Base-by-base conservation (phyloP, 2,888 invertebrate species). In the Augochlorella aurata region DNA sequence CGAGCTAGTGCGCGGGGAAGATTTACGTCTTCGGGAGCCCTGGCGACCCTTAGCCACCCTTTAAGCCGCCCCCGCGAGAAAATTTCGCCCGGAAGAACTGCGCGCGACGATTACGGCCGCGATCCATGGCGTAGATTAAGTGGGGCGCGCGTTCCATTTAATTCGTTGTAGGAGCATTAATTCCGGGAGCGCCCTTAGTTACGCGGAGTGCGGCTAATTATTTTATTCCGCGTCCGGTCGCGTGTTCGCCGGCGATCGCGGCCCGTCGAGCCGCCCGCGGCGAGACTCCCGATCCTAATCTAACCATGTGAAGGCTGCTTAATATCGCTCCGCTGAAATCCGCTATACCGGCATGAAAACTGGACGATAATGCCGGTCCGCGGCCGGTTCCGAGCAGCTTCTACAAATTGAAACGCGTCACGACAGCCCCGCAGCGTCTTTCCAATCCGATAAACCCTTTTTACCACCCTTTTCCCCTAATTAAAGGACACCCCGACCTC, bases 221-320 rank as follows among this genome's bases (percentile, higher is more conserved):
- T 79, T 86, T 81, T 73, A 77, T 79, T 79, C 72, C 68, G 72
- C 74, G 49, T 54, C 58, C 29, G 71, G 66, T 82, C 74, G 87
- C 86, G 86, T 87, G 86, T 68, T 83, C 76, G 74, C 70, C 38
- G 72, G 50, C 81, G 73, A 74, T 85, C 73, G 70, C 29, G 61
- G 44, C 16, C 14, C 14, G 14, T n/a, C n/a, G 29, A 12, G 21
- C 54, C 54, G 21, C 54, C 61, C 61, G 61, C 61, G 29, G 24
- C 16, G 58, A 14, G 12, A 12, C 44, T 24, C 49, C n/a, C 67
- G 86, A 86, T 86, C 77, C 69, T 70, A 76, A 86, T 86, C 85
- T 81, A 74, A 79, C 69, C 77, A 79, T 66, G 82, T 49, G 78
- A 87, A 83, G 77, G 85, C 85, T 83, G 79, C 71, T 87, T 87